Base-by-base conservation (phyloP, 2,113 vertebrate genomes). In the Zeus faber region DNA sequence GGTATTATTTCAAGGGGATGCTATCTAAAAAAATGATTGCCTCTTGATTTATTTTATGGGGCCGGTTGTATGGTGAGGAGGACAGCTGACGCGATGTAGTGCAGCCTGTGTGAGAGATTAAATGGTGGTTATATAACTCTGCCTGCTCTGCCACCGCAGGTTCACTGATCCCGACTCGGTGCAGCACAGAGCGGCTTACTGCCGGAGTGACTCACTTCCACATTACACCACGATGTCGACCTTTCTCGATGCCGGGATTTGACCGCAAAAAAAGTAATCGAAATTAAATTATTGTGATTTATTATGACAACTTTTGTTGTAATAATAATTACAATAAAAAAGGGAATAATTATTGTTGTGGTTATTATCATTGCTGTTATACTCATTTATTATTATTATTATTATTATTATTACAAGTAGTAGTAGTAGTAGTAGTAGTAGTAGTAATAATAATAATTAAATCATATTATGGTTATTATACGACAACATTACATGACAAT, bases 101-200 rank as follows among this genome's bases (percentile, higher is more conserved):
- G 63, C 67, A 54, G 43, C 16, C 9, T 60, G 43, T 61, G 62
- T 44, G 57, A 67, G 29, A 71, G 85, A 80, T 79, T 76, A 77
- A 67, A 65, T 11, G 39, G 16, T 14, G 45, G 58, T 87, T 83
- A 84, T 66, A 80, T 87, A 89, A 87, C 25, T 58, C 27, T 9
- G 9, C 27, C 47, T 80, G 82, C 82, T 77, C 76, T 74, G 71
- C 61, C 71, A 54, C 65, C 54, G 62, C 31, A 61, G 74, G 78
- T 69, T 78, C 59, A 48, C 72, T 71, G 71, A 80, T 76, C 74
- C 76, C 62, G 64, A 71, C 52, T 72, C 75, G 63, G 62, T 56
- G 6, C 44, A 31, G 29, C 4, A n/a, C 17, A 70, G 72, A 67
- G 69, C 44, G 29, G 72, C 64, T 84, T 81, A 58, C 70, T 63